Percentiles rank a stretch among this genome's conserved stretches.
Conservation (phyloP, 2,797 vertebrate species). For the Microhierax caerulescens region DNA sequence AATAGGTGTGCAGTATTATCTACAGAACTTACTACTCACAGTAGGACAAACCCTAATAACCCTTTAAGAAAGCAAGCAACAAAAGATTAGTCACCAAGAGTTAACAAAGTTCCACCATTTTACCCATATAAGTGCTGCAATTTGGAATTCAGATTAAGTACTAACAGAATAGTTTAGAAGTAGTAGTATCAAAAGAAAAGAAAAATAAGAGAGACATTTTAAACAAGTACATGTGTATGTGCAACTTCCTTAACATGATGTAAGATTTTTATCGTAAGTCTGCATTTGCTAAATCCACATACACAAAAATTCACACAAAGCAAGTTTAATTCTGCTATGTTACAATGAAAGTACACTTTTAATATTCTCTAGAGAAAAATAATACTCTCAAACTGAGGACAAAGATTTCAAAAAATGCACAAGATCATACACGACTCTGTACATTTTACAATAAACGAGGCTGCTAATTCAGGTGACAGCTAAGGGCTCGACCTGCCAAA, state of each 20-base stretch:
- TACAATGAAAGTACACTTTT: background rate
- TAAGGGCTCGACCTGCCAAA: background rate
- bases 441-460: background rate
- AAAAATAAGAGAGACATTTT: background rate
- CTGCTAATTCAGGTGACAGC: background rate
- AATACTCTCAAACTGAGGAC: background rate
- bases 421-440: background rate
- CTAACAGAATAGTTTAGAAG: background rate
- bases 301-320: background rate
- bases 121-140: background rate
- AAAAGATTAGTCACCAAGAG: background rate
- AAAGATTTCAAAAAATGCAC: background rate
- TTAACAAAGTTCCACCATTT: background rate
- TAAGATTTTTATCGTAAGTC: background rate
- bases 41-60: background rate
- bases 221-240: accelerated
- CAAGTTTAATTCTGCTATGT: background rate
- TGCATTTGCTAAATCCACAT: background rate
- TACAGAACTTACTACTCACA: background rate
- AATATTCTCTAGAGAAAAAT: background rate
- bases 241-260: background rate
- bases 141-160: background rate
- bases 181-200: background rate
- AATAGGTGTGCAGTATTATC: background rate
- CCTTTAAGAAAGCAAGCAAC: background rate